Evolutionary conservation across 92 coral and sea anemone species (phyloP), one percentile per base, ranked within the genome.

Genomic region (Paragorgia papillata): DNA sequence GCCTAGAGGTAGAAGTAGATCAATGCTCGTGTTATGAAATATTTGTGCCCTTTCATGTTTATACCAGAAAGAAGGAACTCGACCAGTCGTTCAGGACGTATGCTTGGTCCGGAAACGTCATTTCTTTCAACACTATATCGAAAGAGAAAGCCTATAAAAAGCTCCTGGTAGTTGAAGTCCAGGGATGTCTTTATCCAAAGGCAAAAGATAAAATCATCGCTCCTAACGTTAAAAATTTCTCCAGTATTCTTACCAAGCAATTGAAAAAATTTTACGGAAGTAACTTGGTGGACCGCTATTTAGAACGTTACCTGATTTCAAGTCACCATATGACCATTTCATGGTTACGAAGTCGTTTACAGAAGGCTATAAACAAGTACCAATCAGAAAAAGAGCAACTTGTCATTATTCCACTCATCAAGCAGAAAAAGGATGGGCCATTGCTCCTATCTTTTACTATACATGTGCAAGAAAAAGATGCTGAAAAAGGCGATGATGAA

Each of bases 241-340:
- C 14, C 53, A 37, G 12, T 5, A 37, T 46, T 46, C 53, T 2
- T 7, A 46, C n/a, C 53, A 7, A 7, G n/a, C 12, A 7, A 46
- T 15, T 46, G 9, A 46, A 15, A 46, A 7, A 7, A 2, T 46
- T 46, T 46, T 2, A 15, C n/a, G 15, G 15, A 15, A 15, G 53
- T 7, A 46, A 46, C 9, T 15, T 46, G 53, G 12, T 46, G 53
- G 53, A 2, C 53, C n/a, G 53, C 53, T 46, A 46, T 46, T 46
- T n/a, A 2, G 17, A n/a, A 6, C 53, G 17, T 7, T 2, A 56
- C 31, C 9, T 56, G 14, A 22, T 56, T 17, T 56, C 62, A 22
- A 56, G 62, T 17, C 62, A 56, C 33, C 62, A 56, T 1, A 56
- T 56, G 62, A 56, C 33, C 33, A 28, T 56, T 22, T 56, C 62